Evolutionary conservation across 2,113 vertebrate species (phyloP).

Genomic region (Antechinus stuartii): DNA sequence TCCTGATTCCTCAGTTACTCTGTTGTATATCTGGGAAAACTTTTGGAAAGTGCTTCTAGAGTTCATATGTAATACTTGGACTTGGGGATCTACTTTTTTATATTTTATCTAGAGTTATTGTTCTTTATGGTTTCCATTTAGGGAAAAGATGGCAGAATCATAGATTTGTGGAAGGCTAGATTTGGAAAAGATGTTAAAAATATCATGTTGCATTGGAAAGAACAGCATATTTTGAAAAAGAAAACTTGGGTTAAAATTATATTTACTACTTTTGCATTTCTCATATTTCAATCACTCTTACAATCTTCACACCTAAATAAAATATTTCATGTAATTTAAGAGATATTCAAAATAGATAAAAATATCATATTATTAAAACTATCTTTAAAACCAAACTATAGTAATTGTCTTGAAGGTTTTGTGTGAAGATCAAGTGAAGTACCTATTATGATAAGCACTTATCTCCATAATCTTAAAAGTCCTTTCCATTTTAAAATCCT

Average conservation of each 20-base stretch:
- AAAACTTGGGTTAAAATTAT: neutral
- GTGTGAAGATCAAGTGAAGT: neutral
- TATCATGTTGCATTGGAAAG: neutral
- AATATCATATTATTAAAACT: neutral
- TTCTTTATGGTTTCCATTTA: neutral
- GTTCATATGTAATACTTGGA: neutral
- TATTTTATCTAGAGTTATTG: neutral
- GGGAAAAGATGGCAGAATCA: neutral
- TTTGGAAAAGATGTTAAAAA: neutral
- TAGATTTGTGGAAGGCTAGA: neutral
- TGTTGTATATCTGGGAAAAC: slow-evolving; percentile 21
- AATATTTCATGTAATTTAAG: neutral
- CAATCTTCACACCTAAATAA: neutral
- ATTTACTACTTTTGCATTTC: neutral
- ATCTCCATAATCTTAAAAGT: neutral
- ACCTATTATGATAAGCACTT: neutral
- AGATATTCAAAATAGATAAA: neutral
- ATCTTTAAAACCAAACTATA: neutral
- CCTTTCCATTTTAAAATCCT: neutral
- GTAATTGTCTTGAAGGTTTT: neutral
- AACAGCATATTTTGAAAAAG: neutral
- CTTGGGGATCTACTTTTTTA: neutral
- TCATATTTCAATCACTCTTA: too few relatives aligned
- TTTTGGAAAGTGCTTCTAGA: neutral
- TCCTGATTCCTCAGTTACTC: neutral